phyloP scores from a whole-genome alignment of 2,888 invertebrate genomes.

The Eristalinus aeneus region DNA sequence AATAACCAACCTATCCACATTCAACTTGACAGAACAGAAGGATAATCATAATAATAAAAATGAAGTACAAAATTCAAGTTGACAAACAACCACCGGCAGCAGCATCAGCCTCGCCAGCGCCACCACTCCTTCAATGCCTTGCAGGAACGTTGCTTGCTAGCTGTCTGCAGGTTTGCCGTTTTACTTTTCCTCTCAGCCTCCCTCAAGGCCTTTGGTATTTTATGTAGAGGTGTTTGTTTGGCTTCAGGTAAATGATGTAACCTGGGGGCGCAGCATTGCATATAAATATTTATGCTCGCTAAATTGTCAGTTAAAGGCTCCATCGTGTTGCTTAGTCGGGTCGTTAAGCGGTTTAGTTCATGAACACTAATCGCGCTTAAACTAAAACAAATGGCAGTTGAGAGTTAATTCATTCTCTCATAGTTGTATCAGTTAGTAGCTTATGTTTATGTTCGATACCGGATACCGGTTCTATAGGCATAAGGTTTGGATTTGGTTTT shows the following conservation, averaged over 20 bases:
- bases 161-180: constrained; percentile 17
- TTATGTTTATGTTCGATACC: too few species aligned
- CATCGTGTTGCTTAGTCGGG: constrained; percentile 61
- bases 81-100: constrained; percentile 50
- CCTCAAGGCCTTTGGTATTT: not conserved
- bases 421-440: too few species aligned
- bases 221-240: constrained; percentile 53
- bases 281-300: constrained; percentile 68
- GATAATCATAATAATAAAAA: constrained; percentile 58
- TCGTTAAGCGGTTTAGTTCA: not conserved
- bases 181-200: constrained; percentile 50
- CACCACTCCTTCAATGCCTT: constrained; percentile 18
- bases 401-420: too few species aligned
- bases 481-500: too few species aligned
- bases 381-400: too few species aligned
- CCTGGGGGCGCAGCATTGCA: constrained; percentile 66
- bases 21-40: constrained; percentile 19
- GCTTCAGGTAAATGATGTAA: constrained; percentile 65
- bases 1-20: not conserved
- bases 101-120: constrained; percentile 10
- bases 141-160: constrained; percentile 36
- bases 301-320: constrained; percentile 68
- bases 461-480: too few species aligned
- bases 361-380: too few species aligned
- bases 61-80: constrained; percentile 51